Base-by-base conservation (phyloP, 2,113 vertebrate species). In the Ranitomeya imitator region DNA sequence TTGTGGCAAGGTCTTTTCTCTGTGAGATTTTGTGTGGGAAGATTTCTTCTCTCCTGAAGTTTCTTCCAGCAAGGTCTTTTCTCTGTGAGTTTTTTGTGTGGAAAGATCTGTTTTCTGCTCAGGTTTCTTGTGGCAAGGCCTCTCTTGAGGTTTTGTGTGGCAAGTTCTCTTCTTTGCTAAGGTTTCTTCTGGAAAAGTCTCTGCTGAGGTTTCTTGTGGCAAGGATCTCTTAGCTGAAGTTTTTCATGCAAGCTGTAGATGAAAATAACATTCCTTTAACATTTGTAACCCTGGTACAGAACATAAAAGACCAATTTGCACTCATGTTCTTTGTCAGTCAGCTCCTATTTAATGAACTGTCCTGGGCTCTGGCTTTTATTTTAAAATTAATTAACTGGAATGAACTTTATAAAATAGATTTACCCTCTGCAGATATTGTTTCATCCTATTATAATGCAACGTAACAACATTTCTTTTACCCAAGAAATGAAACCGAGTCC, bases 331-430 rank as follows among this genome's bases (percentile, higher is more conserved):
- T 61, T 89, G 86, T 84, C 91, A 92, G 90, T 83, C 63, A 82
- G 67, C 83, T 91, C 88, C 92, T 94, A 87, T 92, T 91, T 90
- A 93, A 92, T 93, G 93, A 94, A 94, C 93, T 93, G 94, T 94
- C 91, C 94, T 92, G 88, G 90, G 91, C 87, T 93, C 92, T 89
- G 90, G 93, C 81, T 37, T 93, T 93, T 84, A 84, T 84, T 87
- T 89, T 91, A 94, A 91, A 91, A 93, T 94, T 94, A 95, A 95
- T 95, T 93, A 94, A 93, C 91, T 93, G 91, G 93, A 93, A 91
- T 11, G 0, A 85, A 94, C 57, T 86, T 90, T 84, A 51, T 31
- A 26, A 63, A 14, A 23, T 57, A 45, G 81, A 65, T 54, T 67
- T 10, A 73, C 18, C 6, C 83, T 16, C 16, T 12, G 83, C 15